A percentile compares a stretch with the other conserved stretches of the same genome.
These are phyloP conservation scores for Leptinotarsa rubiginosa DNA, from an alignment of 2,888 invertebrate genomes.

Conservation along the genomic window DNA sequence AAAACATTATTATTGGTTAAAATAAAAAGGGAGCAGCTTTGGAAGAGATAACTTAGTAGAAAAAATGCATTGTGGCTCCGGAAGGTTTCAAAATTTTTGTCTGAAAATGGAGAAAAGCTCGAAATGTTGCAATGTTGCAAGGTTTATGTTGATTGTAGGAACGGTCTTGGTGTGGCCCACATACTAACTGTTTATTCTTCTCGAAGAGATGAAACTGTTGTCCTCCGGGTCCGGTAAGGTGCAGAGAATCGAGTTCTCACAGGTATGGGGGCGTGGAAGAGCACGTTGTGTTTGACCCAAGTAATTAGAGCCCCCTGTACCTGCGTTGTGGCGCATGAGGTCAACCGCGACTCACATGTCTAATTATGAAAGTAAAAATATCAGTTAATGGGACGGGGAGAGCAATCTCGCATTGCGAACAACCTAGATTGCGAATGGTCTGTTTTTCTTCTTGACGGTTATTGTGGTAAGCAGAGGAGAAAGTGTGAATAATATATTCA, in stretches of 20 bases:
- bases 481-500: too few species aligned
- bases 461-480: neutral
- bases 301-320: conserved; percentile 61
- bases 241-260: conserved; percentile 57
- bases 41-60: too few species aligned
- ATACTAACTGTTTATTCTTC: conserved; percentile 24
- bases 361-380: conserved; percentile 43
- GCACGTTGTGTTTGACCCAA: conserved; percentile 63
- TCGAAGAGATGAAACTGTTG: conserved; percentile 25
- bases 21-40: too few species aligned
- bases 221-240: conserved; percentile 56
- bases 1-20: too few species aligned
- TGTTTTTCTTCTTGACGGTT: neutral
- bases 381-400: conserved; percentile 15
- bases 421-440: neutral
- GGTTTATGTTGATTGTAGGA: too few species aligned
- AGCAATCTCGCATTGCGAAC: conserved; percentile 10
- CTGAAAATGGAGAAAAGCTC: neutral
- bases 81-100: neutral
- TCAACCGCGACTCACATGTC: conserved; percentile 51
- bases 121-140: neutral
- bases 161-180: conserved; percentile 1
- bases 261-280: conserved; percentile 60
- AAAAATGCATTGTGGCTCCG: too few species aligned
- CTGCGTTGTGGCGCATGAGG: conserved; percentile 46